phyloP scores from a whole-genome alignment of 2,113 vertebrate genomes.

The Cryptotis parvus region DNA sequence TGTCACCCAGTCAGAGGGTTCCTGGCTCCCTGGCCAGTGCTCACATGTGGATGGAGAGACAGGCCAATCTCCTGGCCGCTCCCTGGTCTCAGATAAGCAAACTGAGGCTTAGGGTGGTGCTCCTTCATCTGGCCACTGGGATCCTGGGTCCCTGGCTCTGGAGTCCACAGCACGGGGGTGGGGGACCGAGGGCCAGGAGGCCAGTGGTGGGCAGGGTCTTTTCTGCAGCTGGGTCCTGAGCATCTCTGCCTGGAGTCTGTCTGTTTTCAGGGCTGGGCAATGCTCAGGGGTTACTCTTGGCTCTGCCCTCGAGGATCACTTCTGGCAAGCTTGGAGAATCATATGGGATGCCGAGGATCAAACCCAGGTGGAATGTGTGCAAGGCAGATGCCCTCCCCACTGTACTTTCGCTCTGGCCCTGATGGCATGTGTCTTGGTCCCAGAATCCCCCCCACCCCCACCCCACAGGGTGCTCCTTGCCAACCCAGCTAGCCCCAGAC shows the following conservation, averaged over 20 bases:
- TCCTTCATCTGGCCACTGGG: background rate
- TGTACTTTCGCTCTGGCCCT: too few relatives aligned
- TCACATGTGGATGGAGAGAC: background rate
- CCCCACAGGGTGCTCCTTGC: too few relatives aligned
- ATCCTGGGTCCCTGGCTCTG: background rate
- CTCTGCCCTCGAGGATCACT: too few relatives aligned
- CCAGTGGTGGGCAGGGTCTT: background rate
- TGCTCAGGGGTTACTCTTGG: too few relatives aligned
- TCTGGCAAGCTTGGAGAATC: too few relatives aligned
- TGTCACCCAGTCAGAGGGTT: background rate
- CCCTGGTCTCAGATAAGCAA: constrained; percentile 42
- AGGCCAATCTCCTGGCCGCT: background rate
- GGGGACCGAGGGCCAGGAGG: background rate
- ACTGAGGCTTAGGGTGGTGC: background rate
- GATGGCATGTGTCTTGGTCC: too few relatives aligned
- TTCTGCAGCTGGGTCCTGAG: background rate
- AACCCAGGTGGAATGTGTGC: too few relatives aligned
- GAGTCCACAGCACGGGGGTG: background rate
- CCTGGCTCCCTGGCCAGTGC: background rate
- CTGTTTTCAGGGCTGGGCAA: background rate
- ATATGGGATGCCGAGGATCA: too few relatives aligned
- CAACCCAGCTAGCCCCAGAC: constrained; percentile 17
- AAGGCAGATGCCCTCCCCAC: too few relatives aligned
- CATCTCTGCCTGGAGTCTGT: background rate
- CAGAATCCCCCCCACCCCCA: too few relatives aligned